Conservation (phyloP, 2,113 vertebrate genomes). For the Rhea americana region DNA sequence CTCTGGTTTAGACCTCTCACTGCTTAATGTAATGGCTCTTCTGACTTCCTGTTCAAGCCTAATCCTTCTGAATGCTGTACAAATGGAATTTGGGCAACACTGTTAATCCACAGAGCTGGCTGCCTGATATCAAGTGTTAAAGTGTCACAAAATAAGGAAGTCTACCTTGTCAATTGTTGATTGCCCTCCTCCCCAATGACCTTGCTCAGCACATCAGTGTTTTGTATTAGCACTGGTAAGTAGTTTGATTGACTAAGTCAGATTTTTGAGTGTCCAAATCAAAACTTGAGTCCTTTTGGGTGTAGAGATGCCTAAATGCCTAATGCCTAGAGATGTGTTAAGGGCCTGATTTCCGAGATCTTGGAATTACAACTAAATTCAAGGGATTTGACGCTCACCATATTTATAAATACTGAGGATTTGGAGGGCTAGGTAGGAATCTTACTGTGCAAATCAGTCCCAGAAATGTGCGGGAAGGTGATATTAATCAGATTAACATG, state of each 20-base stretch:
- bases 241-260: not conserved
- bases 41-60: not conserved
- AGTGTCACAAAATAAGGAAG: not conserved
- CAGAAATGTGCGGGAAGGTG: not conserved
- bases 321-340: not conserved
- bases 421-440: not conserved
- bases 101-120: not conserved
- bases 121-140: not conserved
- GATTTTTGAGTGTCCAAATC: not conserved
- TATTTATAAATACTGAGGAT: not conserved
- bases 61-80: not conserved
- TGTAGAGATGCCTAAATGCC: not conserved
- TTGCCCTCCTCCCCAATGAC: slow-evolving; percentile 26
- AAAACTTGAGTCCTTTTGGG: not conserved
- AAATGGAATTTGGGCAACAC: not conserved
- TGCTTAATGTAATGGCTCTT: not conserved
- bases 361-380: not conserved
- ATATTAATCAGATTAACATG: not conserved
- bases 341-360: not conserved
- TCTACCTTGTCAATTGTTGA: not conserved
- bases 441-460: not conserved
- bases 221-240: not conserved
- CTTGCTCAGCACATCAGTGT: slow-evolving; percentile 25
- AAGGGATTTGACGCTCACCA: not conserved
- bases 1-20: not conserved